Evolutionary conservation across 2,888 invertebrate genomes (phyloP), one percentile per base, ranked within the genome.

Genomic region (Poecilobothrus nobilitatus): DNA sequence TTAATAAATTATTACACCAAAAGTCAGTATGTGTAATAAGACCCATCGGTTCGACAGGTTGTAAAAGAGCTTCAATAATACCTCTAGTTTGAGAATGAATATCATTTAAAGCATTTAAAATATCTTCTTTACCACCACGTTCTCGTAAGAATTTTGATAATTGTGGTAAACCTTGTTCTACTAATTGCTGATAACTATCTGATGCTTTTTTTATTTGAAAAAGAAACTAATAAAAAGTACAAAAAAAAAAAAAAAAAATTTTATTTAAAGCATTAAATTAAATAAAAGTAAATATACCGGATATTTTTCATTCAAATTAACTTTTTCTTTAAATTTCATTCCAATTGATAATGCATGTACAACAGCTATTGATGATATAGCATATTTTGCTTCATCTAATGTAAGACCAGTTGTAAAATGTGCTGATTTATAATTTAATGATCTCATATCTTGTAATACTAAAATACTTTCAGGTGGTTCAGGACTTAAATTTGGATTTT

Each of bases 21-120:
- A 92, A 92, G 78, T 92, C 92, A 0, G 91, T 91, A 79, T 92
- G 92, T 0, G 91, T 91, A 70, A 92, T 88, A 8, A 91, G 84
- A 0, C 91, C 89, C 75, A 88, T 80, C 0, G 91, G 91, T 75
- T 89, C 91, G 66, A 88, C 85, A 0, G 91, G 91, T 65, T 88
- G 85, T 41, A 91, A 81, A 9, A 91, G 81, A 3, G 87, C 87
- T 22, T 89, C 88, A 33, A 91, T 89, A 65, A 91, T 84, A 21
- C 88, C 86, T 75, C 90, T 89, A 15, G 91, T 91, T 70, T 87
- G 84, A 0, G 89, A 87, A 71, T 89, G 84, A 7, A 88, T 80
- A 1, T 83, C 79, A 69, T 85, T 80, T 8, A 91, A 80, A 3
- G 88, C 86, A 34, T 87, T 85, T 12, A 88, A 79, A 76, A 84